Conservation (phyloP, 2,888 invertebrate genomes). For the Baccha elongata region DNA sequence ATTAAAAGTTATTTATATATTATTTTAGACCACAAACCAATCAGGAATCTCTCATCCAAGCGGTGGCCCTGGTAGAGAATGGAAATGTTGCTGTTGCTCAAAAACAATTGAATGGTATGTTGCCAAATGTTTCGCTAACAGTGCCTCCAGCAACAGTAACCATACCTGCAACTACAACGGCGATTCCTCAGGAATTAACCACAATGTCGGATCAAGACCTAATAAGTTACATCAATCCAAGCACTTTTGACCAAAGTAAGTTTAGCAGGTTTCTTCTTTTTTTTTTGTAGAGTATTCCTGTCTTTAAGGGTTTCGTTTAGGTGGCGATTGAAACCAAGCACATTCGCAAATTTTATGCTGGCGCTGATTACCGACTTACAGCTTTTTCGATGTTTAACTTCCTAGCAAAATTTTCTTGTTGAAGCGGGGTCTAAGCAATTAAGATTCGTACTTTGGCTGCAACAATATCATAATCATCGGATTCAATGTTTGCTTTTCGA, state of each 20-base stretch:
- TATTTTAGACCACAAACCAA: slow-evolving; percentile 76
- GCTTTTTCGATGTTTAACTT: too few relatives aligned
- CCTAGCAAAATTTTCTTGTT: too few relatives aligned
- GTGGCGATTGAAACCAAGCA: too few relatives aligned
- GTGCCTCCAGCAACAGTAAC: slow-evolving; percentile 80
- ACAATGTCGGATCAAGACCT: slow-evolving; percentile 94
- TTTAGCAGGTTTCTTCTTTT: too few relatives aligned
- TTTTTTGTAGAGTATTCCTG: too few relatives aligned
- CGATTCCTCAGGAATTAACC: slow-evolving; percentile 89
- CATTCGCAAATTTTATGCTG: too few relatives aligned
- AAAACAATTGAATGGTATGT: slow-evolving; percentile 72
- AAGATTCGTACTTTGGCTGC: too few relatives aligned
- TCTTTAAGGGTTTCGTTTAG: too few relatives aligned
- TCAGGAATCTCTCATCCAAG: slow-evolving; percentile 81
- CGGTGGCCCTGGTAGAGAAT: slow-evolving; percentile 80
- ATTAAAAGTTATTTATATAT: neutral
- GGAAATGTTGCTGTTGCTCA: slow-evolving; percentile 79
- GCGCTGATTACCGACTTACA: too few relatives aligned
- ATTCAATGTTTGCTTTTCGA: too few relatives aligned
- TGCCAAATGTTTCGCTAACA: slow-evolving; percentile 75
- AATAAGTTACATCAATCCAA: slow-evolving; percentile 94
- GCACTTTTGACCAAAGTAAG: slow-evolving; percentile 93
- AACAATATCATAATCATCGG: too few relatives aligned
- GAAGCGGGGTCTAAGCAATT: too few relatives aligned
- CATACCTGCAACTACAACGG: slow-evolving; percentile 78